Percentiles rank a stretch among this genome's conserved stretches.
These are phyloP conservation scores for Idaea straminata DNA, from an alignment of 2,888 invertebrate genomes.

Conservation along the genomic window DNA sequence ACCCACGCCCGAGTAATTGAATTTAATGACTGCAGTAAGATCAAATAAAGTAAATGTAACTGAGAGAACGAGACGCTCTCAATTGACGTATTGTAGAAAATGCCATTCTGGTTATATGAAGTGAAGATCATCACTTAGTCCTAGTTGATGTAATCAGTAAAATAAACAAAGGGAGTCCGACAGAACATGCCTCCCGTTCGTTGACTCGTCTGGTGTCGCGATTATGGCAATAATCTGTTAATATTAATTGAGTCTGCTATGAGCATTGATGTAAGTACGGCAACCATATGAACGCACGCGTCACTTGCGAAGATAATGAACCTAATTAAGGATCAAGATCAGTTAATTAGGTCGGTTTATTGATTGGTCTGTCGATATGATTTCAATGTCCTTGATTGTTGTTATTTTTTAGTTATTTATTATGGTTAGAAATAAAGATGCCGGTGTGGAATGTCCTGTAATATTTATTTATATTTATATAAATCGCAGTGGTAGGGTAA, in stretches of 20 bases:
- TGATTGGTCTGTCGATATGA: slow-evolving; percentile 27
- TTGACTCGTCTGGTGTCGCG: slow-evolving; percentile 53
- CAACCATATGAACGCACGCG: slow-evolving; percentile 40
- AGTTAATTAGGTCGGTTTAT: slow-evolving; percentile 48
- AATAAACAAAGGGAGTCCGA: neutral
- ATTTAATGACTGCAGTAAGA: slow-evolving; percentile 3
- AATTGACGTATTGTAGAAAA: slow-evolving; percentile 6
- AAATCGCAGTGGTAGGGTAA: too few relatives aligned
- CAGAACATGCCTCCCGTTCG: slow-evolving; percentile 15
- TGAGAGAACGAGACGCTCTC: slow-evolving; percentile 2
- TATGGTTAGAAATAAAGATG: neutral
- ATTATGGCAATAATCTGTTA: slow-evolving; percentile 55
- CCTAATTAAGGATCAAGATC: slow-evolving; percentile 55
- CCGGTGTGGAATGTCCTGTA: neutral
- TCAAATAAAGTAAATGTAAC: neutral
- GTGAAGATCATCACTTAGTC: neutral
- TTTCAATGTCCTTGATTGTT: slow-evolving; percentile 14
- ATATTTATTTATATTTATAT: too few relatives aligned
- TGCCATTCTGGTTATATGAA: neutral
- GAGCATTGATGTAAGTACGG: slow-evolving; percentile 44
- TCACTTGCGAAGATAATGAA: slow-evolving; percentile 40
- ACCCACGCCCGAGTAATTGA: neutral
- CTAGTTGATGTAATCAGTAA: neutral
- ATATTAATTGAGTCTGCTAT: slow-evolving; percentile 44
- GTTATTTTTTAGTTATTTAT: neutral